Base-by-base conservation (phyloP, 92 coral and sea anemone species). In the Galaxea fascicularis region DNA sequence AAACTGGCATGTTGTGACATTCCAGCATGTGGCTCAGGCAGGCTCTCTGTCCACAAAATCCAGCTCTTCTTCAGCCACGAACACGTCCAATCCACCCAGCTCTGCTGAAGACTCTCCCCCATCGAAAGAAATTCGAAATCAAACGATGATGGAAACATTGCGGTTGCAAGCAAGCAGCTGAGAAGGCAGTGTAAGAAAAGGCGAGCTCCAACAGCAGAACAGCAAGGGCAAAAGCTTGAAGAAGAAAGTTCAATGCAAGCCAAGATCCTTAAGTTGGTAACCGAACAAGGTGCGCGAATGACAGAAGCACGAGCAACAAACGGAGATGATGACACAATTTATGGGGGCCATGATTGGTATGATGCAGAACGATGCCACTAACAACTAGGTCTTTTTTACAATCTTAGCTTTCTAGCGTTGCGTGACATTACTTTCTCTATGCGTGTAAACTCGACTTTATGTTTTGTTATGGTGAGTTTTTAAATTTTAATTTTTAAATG, bases 11-110 rank as follows among this genome's bases (percentile, higher is more conserved):
- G 9, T 67, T 41, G 69, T 87, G 20, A 63, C 69, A 10, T 71
- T 77, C 57, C 57, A 64, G 53, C 71, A 56, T 41, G 88, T 84
- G 16, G 73, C 31, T 25, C 39, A 84, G 71, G 20, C 83, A 28
- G 52, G 71, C 22, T 53, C 47, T 75, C 47, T 28, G n/a, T 31
- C 46, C 4, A 3, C 45, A 0, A 21, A 3, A 16, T 13, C 46
- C 71, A 66, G 21, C 21, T 66, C 71, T 18, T 66, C 71, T 29
- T 6, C 70, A 27, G 39, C 35, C 4, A 13, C 18, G 3, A 29
- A 31, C 44, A 58, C 64, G 6, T 58, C 64, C 25, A 58, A n/a
- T 58, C 67, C 67, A 62, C 31, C 70, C 70, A 64, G 70, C 70
- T 58, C 65, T 21, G 67, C 67, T 25, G 10, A 62, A 22, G 31